Conservation (phyloP, 2,113 vertebrate genomes). For the Crypturellus undulatus region DNA sequence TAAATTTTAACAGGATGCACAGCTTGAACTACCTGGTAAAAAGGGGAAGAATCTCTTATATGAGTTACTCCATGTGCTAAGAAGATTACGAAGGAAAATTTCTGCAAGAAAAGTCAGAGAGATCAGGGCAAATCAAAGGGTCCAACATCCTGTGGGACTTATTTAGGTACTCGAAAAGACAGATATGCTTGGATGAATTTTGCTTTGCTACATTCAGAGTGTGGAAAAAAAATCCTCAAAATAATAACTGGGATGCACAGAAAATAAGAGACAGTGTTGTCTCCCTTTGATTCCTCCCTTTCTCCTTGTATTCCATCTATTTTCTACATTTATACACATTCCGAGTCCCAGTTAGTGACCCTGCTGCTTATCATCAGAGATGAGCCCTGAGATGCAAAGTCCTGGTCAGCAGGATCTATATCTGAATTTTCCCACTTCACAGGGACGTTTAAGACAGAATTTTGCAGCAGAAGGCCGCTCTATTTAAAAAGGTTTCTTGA, state of each 20-base stretch:
- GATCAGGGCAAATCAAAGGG: not conserved
- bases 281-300: not conserved
- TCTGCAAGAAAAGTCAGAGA: not conserved
- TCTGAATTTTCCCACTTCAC: not conserved
- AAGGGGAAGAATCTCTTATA: not conserved
- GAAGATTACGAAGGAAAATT: not conserved
- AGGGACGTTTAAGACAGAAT: not conserved
- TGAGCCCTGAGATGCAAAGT: not conserved
- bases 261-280: not conserved
- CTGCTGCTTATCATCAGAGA: not conserved
- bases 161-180: not conserved
- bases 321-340: not conserved
- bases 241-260: not conserved
- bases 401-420: not conserved
- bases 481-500: constrained; percentile 40
- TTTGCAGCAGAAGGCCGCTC: constrained; percentile 14
- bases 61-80: not conserved
- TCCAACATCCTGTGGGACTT: not conserved
- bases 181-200: not conserved
- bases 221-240: not conserved
- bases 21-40: not conserved
- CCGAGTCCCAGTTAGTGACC: not conserved
- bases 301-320: not conserved
- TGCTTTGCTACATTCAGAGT: not conserved
- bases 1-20: not conserved